phyloP scores from a whole-genome alignment of 1,140 invertebrate genomes.

The Zophobas atratus region DNA sequence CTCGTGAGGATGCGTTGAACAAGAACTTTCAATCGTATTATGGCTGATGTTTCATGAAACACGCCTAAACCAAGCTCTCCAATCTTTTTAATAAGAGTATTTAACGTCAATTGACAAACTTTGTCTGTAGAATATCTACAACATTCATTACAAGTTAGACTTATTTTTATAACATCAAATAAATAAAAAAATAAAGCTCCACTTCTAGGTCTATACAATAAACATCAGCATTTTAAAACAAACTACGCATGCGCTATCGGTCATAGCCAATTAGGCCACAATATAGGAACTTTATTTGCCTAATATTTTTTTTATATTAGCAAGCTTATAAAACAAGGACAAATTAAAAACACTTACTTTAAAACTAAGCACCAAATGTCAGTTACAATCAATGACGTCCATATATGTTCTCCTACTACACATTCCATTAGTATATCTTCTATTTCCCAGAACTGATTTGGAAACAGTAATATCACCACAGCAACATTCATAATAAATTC shows the following conservation, averaged over 20 bases:
- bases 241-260: too few relatives aligned
- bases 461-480: conserved; percentile 19
- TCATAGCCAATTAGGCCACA: too few relatives aligned
- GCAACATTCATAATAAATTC: conserved; percentile 43
- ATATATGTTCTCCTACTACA: conserved; percentile 45
- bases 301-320: too few relatives aligned
- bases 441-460: conserved; percentile 23
- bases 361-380: conserved; percentile 49
- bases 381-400: conserved; percentile 27
- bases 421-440: conserved; percentile 44
- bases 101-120: conserved; percentile 4
- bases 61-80: conserved; percentile 40
- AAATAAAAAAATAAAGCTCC: background rate
- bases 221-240: background rate
- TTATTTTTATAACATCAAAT: background rate
- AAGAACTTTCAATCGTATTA: conserved; percentile 41
- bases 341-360: conserved; percentile 39
- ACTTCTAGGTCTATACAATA: background rate
- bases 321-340: background rate
- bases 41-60: conserved; percentile 15
- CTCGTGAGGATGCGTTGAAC: conserved; percentile 45
- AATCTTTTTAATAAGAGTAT: conserved; percentile 42
- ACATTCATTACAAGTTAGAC: conserved; percentile 4
- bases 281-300: too few relatives aligned
- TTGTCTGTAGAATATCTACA: conserved; percentile 42